Conservation (phyloP, 2,797 vertebrate genomes). For the Adelosebastes latens region DNA sequence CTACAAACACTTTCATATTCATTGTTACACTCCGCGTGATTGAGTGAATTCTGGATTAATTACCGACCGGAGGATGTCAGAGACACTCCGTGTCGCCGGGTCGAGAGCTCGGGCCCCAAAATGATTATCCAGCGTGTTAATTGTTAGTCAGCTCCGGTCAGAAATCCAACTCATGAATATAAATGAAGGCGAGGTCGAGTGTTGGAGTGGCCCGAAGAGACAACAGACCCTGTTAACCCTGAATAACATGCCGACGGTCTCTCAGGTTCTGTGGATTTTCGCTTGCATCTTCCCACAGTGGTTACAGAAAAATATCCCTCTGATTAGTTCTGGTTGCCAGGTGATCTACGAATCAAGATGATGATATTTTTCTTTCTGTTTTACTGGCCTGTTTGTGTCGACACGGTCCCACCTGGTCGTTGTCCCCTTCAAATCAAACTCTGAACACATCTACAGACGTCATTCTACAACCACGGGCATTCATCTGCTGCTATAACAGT, state of each 20-base stretch:
- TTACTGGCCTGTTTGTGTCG: background rate
- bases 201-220: background rate
- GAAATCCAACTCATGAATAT: conserved; percentile 43
- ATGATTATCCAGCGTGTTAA: conserved; percentile 35
- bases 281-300: background rate
- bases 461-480: no score
- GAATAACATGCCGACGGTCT: background rate
- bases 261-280: background rate
- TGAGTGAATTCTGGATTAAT: conserved; percentile 17
- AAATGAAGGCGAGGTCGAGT: conserved; percentile 20
- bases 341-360: background rate
- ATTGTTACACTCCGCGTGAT: background rate
- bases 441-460: background rate
- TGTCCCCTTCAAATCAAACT: background rate
- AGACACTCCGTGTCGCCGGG: background rate
- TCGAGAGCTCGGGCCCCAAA: background rate
- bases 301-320: background rate
- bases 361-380: background rate
- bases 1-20: conserved; percentile 15
- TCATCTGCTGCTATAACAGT: no score
- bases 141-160: background rate
- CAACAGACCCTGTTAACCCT: background rate
- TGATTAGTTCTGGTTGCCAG: background rate
- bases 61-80: background rate
- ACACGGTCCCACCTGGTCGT: background rate